Evolutionary conservation across 2,113 vertebrate species (phyloP).

Genomic region (Aspidoscelis tigris): DNA sequence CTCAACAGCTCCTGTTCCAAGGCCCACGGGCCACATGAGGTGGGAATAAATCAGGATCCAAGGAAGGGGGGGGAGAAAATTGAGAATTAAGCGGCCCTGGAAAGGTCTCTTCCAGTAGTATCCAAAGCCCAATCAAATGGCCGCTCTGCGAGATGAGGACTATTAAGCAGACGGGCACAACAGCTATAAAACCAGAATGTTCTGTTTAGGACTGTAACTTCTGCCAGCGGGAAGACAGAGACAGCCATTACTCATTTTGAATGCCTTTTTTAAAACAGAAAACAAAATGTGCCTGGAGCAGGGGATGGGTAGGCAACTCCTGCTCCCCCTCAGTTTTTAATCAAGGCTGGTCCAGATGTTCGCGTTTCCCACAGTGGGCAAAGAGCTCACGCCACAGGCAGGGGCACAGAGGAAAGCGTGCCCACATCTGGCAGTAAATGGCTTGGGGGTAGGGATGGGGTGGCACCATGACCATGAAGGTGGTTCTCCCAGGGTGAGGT

Average conservation of each 20-base stretch:
- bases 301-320: background rate
- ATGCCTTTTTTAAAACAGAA: background rate
- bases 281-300: background rate
- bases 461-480: no score
- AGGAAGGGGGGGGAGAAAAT: background rate
- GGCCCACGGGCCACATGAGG: background rate
- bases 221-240: background rate
- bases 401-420: background rate
- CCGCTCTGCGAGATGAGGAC: background rate
- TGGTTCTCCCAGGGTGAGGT: no score
- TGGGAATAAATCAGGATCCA: background rate
- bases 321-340: background rate
- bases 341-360: background rate
- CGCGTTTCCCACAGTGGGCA: background rate
- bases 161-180: background rate
- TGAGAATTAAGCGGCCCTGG: background rate
- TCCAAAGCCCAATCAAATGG: background rate
- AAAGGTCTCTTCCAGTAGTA: background rate
- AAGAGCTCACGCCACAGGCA: background rate
- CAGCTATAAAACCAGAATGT: background rate
- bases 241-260: background rate
- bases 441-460: no score
- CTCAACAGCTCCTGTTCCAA: accelerated
- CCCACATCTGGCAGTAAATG: background rate
- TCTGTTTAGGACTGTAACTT: background rate